Conservation (phyloP, 2,797 vertebrate genomes). For the Sebastes steindachneri region DNA sequence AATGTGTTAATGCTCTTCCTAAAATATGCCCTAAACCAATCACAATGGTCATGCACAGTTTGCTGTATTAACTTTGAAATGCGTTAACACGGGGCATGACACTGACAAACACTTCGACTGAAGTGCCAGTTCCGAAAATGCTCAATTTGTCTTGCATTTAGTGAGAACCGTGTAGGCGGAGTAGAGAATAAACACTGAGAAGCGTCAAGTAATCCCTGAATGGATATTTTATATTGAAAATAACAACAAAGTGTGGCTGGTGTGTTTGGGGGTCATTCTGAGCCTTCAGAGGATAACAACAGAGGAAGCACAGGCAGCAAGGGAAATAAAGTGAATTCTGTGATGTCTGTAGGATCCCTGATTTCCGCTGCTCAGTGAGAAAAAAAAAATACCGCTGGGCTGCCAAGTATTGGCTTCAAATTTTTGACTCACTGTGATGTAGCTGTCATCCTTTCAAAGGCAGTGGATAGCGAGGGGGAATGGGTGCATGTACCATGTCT, state of each 20-base stretch:
- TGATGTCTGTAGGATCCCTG: constrained; percentile 82
- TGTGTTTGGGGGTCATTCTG: constrained; percentile 75
- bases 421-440: constrained; percentile 84
- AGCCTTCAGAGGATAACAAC: constrained; percentile 82
- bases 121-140: constrained; percentile 73
- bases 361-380: constrained; percentile 75
- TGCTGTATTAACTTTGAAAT: constrained; percentile 57
- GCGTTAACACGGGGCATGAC: constrained; percentile 51
- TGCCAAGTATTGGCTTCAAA: constrained; percentile 83
- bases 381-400: constrained; percentile 60
- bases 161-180: constrained; percentile 65
- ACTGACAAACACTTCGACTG: constrained; percentile 65
- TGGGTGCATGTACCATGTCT: constrained; percentile 81
- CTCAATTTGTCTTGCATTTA: constrained; percentile 79
- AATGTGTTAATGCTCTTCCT: constrained; percentile 3
- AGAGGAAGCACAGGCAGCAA: constrained; percentile 74
- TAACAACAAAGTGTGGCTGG: constrained; percentile 78
- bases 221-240: constrained; percentile 82
- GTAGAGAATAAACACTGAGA: constrained; percentile 74
- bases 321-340: constrained; percentile 81
- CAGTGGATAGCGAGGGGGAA: constrained; percentile 79
- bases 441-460: constrained; percentile 85
- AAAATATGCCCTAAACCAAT: constrained; percentile 55
- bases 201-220: constrained; percentile 81
- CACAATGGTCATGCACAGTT: constrained; percentile 33